These are phyloP conservation scores for Spilosoma lubricipeda DNA, from an alignment of 2,888 invertebrate species.

Conservation along the genomic window DNA sequence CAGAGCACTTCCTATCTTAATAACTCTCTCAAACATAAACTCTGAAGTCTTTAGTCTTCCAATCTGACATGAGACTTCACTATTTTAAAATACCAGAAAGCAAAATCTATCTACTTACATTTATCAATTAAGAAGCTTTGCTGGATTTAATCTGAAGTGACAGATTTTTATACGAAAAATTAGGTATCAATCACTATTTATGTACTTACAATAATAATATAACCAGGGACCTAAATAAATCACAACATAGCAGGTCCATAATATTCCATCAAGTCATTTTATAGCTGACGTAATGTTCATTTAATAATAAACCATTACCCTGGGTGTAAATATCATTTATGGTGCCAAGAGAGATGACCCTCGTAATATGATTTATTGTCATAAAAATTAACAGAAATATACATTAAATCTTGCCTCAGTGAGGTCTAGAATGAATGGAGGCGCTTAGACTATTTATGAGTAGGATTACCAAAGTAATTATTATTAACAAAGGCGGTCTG, in stretches of 20 bases:
- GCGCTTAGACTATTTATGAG: slow-evolving; percentile 6
- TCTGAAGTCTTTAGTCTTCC: no score
- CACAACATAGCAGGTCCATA: neutral
- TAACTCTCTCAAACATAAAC: no score
- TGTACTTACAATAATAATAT: neutral
- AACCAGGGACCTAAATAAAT: neutral
- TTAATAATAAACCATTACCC: slow-evolving; percentile 17
- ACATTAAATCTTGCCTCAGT: neutral
- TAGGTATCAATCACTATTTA: no score
- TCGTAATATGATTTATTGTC: slow-evolving; percentile 16
- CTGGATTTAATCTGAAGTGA: no score
- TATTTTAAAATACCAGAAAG: no score
- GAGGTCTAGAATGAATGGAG: slow-evolving; percentile 3
- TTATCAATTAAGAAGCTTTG: no score
- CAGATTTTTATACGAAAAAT: no score
- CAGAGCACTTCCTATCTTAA: no score
- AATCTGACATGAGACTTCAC: no score
- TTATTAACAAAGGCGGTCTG: neutral
- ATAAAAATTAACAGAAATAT: slow-evolving; percentile 9
- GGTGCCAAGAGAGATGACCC: slow-evolving; percentile 8
- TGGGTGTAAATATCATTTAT: slow-evolving; percentile 15
- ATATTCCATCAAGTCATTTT: slow-evolving; percentile 2
- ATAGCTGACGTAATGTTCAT: slow-evolving; percentile 20
- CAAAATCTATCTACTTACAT: no score
- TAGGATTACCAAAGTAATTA: neutral